Base-by-base conservation (phyloP, 2,888 invertebrate genomes). In the Phasia obesa region DNA sequence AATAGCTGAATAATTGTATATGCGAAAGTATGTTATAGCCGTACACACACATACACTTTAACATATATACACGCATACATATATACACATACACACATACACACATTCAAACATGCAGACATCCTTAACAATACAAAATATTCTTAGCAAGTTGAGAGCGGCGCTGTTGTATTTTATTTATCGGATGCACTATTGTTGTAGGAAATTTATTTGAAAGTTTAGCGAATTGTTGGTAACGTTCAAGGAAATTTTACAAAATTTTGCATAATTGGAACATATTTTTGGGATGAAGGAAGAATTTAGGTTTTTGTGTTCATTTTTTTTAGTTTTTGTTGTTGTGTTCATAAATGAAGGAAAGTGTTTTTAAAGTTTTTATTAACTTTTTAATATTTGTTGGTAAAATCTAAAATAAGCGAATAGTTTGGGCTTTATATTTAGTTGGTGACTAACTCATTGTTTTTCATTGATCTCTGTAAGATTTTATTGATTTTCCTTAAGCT, bases 51-150 rank as follows among this genome's bases (percentile, higher is more conserved):
- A 65, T 15, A 27, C 49, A 38, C 25, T n/a, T n/a, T n/a, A n/a
- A n/a, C n/a, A n/a, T n/a, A n/a, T n/a, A n/a, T n/a, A n/a, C n/a
- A n/a, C n/a, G n/a, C n/a, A n/a, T n/a, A n/a, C n/a, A n/a, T n/a
- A n/a, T 65, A 38, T 2, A 47, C 9, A 44, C 25, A 60, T 4
- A 60, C 60, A 55, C 15, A 62, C 15, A 25, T 11, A 65, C 6
- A 27, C 49, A 38, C 25, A n/a, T n/a, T n/a, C n/a, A 21, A 4
- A 25, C n/a, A 44, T 57, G 7, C 42, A 70, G 35, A 64, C 57
- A 73, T 79, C 59, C 73, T 73, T 73, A 71, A 78, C 55, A 70
- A 55, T 38, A 57, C 55, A 64, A 70, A 49, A 78, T 78, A 78
- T 71, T 17, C 55, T 78, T 47, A 25, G 62, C 35, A 49, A 64